Base-by-base conservation (phyloP, 2,888 invertebrate genomes). In the Heliconius charithonia region DNA sequence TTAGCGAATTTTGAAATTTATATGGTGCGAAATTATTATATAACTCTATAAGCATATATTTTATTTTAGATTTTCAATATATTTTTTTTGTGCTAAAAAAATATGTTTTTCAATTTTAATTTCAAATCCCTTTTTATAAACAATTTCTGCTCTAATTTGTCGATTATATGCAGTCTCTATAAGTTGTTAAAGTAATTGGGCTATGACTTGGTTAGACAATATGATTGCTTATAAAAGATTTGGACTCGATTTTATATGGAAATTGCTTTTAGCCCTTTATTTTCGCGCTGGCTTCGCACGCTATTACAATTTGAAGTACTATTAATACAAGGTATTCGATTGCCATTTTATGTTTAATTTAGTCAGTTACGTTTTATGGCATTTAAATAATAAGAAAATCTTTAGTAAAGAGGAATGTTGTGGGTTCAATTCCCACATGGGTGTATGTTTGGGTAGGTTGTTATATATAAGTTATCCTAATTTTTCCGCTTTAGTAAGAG, bases 201-300 rank as follows among this genome's bases (percentile, higher is more conserved):
- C 59, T 56, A 32, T 72, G 29, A 72, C 72, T 41, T 41, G 56
- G 56, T n/a, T 29, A 32, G 56, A 72, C 56, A 59, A 22, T 32
- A 59, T 72, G 71, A 72, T 59, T 56, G 32, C 71, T 32, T 59
- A 32, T 59, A 32, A 32, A 59, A 71, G 22, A 56, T 51, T 29
- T 71, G 27, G 22, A 72, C 72, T 72, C 6, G 56, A 56, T 13
- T 32, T 32, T 59, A 32, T n/a, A 72, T 59, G 56, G 29, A 71
- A 71, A 71, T 71, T 56, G 29, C 56, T 71, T 29, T 71, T 29
- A 29, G 2, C n/a, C 69, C 59, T 71, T 67, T 37, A 41, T 27
- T 29, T 51, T 51, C 56, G 51, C 32, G 32, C 29, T 72, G 7
- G 59, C 32, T 59, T 56, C 56, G 22, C 56, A 71, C 51, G 70